Conservation (phyloP, 2,888 invertebrate species). For the Mesorhabditis belari region DNA sequence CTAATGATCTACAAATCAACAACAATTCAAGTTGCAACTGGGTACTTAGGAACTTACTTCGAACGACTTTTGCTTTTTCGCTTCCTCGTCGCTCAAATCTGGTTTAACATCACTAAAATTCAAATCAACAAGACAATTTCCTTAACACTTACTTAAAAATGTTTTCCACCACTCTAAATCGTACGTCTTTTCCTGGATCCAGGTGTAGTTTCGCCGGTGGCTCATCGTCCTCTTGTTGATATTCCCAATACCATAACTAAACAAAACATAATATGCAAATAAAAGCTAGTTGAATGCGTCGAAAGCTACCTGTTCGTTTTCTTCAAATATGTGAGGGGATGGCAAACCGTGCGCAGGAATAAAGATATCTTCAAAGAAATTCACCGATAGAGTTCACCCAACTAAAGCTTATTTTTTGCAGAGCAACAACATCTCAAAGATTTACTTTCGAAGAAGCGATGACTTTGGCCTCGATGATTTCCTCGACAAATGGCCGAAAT, state of each 20-base stretch:
- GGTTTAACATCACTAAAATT: constrained; percentile 25
- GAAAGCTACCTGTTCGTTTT: constrained; percentile 19
- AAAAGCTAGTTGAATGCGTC: no score
- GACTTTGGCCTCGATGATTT: constrained; percentile 85
- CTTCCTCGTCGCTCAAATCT: constrained; percentile 19
- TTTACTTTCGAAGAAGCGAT: constrained; percentile 14
- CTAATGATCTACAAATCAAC: constrained; percentile 25
- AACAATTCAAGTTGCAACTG: neutral
- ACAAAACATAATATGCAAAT: no score
- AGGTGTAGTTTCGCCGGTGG: constrained; percentile 37
- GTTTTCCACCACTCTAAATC: constrained; percentile 30
- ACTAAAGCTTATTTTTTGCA: constrained; percentile 2
- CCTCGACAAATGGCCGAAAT: constrained; percentile 87
- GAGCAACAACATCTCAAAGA: neutral
- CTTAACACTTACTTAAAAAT: constrained; percentile 33
- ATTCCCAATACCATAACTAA: constrained; percentile 45
- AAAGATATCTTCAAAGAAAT: constrained; percentile 92
- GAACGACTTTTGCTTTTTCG: constrained; percentile 22
- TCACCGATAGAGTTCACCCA: constrained; percentile 68
- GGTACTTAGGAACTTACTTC: constrained; percentile 1
- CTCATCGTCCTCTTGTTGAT: constrained; percentile 21
- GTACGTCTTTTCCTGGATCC: constrained; percentile 37
- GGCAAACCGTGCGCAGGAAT: constrained; percentile 84
- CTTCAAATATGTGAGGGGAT: constrained; percentile 76
- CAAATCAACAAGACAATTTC: neutral